A percentile compares a stretch with the other conserved stretches of the same genome.
phyloP scores from a whole-genome alignment of 2,888 invertebrate species.

The Steinernema hermaphroditum region DNA sequence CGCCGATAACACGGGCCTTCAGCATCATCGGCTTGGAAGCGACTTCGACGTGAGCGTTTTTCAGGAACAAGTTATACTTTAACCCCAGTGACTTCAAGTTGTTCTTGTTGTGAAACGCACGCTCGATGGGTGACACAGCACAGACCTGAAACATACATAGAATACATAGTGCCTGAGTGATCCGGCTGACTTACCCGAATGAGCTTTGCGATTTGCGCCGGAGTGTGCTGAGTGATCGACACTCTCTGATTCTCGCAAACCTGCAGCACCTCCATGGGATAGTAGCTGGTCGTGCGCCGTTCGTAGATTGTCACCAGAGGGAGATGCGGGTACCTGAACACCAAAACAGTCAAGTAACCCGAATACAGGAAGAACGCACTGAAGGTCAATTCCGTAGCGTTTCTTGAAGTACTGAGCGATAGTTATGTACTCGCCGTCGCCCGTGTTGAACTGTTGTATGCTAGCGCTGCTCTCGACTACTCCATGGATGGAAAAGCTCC shows the following conservation, averaged over 20 bases:
- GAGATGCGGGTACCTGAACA: slow-evolving; percentile 12
- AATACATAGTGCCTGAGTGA: too few relatives aligned
- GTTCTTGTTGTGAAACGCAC: slow-evolving; percentile 25
- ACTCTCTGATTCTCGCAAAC: slow-evolving; percentile 41
- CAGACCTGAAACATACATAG: slow-evolving; percentile 15
- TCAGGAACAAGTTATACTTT: slow-evolving; percentile 20
- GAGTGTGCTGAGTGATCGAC: background rate
- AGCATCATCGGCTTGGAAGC: slow-evolving; percentile 34
- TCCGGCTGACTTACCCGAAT: background rate
- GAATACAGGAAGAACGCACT: slow-evolving; percentile 32
- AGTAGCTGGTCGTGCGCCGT: slow-evolving; percentile 31
- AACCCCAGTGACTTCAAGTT: slow-evolving; percentile 25
- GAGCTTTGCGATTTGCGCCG: slow-evolving; percentile 1
- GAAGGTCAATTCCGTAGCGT: slow-evolving; percentile 37
- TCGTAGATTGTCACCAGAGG: slow-evolving; percentile 30
- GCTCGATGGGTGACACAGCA: slow-evolving; percentile 29
- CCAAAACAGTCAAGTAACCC: background rate
- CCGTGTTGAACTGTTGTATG: slow-evolving; percentile 27
- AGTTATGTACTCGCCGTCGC: slow-evolving; percentile 28
- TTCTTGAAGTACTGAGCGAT: slow-evolving; percentile 42
- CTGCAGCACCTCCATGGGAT: slow-evolving; percentile 36
- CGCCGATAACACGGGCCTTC: slow-evolving; percentile 38
- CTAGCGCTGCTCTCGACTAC: slow-evolving; percentile 26
- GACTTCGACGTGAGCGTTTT: slow-evolving; percentile 20
- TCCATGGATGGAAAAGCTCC: slow-evolving; percentile 31